Base-by-base conservation (phyloP, 2,113 vertebrate species). In the Typhlomys cinereus region DNA sequence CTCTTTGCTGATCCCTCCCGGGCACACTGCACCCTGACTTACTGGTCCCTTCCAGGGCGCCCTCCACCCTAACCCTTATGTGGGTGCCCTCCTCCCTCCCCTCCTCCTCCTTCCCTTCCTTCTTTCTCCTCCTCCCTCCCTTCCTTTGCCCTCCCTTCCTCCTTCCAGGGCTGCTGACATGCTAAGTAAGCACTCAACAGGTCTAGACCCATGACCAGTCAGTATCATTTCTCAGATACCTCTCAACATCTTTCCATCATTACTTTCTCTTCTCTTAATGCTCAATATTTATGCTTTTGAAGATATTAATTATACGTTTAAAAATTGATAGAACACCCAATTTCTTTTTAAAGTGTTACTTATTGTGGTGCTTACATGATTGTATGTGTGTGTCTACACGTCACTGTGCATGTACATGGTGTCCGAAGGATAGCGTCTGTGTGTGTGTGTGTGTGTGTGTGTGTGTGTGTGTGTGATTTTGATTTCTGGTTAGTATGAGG, bases 61-160 rank as follows among this genome's bases (percentile, higher is more conserved):
- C 57, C 59, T 6, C 14, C 12, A 3, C 46, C 1, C 36, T 25
- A 70, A 9, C 4, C 12, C 1, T 1, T 36, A 1, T n/a, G n/a
- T n/a, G n/a, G n/a, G n/a, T n/a, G n/a, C n/a, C n/a, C n/a, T n/a
- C n/a, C n/a, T n/a, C n/a, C n/a, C n/a, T n/a, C n/a, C n/a, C 4
- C 9, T 62, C 34, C 29, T 9, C 39, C 25, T 44, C 61, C 25
- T 7, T 10, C 57, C 25, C 36, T 57, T 79, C n/a, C 0, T 2
- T 9, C 54, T 29, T 31, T 34, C 41, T 69, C 39, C n/a, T 27
- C 27, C 29, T 85, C 54, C 46, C 36, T 13, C 39, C 39, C 46
- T 41, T 79, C 6, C 50, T 85, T 48, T 48, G 59, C 12, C 4
- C 1, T 62, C 31, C 79, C 62, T 86, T 80, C 44, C 61, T 36